Base-by-base conservation (phyloP, 2,113 vertebrate species). In the Microtus pennsylvanicus region DNA sequence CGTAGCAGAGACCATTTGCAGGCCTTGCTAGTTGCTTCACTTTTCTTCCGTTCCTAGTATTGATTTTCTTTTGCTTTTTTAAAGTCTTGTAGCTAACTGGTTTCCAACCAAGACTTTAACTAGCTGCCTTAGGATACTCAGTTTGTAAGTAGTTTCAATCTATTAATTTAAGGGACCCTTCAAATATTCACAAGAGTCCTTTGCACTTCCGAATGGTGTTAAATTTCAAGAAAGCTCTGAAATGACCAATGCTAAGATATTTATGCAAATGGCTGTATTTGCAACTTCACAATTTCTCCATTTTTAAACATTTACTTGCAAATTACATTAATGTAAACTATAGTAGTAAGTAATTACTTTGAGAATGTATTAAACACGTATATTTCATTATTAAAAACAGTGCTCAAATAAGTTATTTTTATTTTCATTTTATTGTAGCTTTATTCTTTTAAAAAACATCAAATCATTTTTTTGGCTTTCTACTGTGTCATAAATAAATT, bases 61-160 rank as follows among this genome's bases (percentile, higher is more conserved):
- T 96, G 16, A 47, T 67, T 89, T 58, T 30, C 3, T 12, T 50
- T 50, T 10, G 42, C 19, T 4, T 90, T 96, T 97, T 77, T 61
- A 94, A 96, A 97, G 92, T 76, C 82, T 93, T 97, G 77, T 94
- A 95, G 85, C 97, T 97, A 98, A 97, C 97, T 96, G 96, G 28
- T 76, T 14, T 97, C 28, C 95, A 97, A 96, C 70, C 82, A 72
- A 95, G 74, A 96, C 81, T 92, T 97, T 96, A 97, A 97, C 97
- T 98, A 95, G 96, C 63, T 97, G 38, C 90, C 94, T 97, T 87
- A 89, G 94, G 87, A 96, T 95, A 70, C 75, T 91, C 81, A 87
- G 42, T 30, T 93, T 87, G 3, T 88, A 96, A 97, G 63, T 24
- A 90, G 90, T 76, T 70, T 61, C 72, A 33, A 35, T 91, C 38